A percentile compares a stretch with the other conserved stretches of the same genome.
These are phyloP conservation scores for Phaetusa simplex DNA, from an alignment of 2,113 vertebrate genomes.

Conservation along the genomic window DNA sequence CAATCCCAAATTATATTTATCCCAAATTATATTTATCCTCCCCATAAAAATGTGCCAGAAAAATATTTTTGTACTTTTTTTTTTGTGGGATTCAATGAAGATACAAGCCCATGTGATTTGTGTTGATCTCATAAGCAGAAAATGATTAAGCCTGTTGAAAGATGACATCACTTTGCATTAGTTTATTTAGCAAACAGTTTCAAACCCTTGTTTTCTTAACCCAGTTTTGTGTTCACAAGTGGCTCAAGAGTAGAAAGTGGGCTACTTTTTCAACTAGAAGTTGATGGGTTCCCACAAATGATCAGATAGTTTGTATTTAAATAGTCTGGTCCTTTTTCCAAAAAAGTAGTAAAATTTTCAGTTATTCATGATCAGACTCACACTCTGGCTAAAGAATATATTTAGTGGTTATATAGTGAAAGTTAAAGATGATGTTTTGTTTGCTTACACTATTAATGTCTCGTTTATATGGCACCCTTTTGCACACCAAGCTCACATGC, in stretches of 20 bases:
- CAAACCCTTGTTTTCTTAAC: background rate
- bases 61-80: background rate
- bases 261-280: background rate
- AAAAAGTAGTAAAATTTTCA: background rate
- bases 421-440: background rate
- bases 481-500: background rate
- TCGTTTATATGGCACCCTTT: background rate
- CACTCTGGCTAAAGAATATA: background rate
- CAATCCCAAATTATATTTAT: background rate
- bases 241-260: background rate
- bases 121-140: background rate
- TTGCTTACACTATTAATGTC: background rate
- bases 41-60: background rate
- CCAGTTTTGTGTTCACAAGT: background rate
- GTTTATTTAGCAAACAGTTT: background rate
- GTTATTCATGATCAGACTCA: background rate
- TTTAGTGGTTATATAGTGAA: background rate
- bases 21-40: background rate
- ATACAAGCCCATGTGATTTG: rapidly evolving
- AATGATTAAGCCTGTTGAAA: background rate
- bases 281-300: background rate
- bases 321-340: background rate
- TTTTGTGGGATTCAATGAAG: background rate
- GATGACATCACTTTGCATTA: background rate
- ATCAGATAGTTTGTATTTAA: background rate